Base-by-base conservation (phyloP, 1,140 invertebrate species). In the Gryon sp. region DNA sequence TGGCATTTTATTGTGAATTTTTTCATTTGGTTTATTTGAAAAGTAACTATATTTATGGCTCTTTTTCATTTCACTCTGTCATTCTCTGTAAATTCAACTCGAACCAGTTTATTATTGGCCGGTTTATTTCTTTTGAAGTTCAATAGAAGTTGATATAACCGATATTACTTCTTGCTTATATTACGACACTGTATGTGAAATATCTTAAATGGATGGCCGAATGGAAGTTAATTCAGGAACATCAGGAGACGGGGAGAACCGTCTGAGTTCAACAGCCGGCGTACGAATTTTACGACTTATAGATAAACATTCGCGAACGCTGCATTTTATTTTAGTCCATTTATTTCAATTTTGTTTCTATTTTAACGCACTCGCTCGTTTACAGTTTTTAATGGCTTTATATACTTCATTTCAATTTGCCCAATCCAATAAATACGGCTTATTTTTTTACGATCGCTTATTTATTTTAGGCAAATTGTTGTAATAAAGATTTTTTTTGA, bases 181-280 rank as follows among this genome's bases (percentile, higher is more conserved):
- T 77, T 66, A 77, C 62, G 53, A 34, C 52, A 77, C 8, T 28
- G n/a, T n/a, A 60, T 40, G 66, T 72, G 66, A 72, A 77, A 72
- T 72, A 77, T 68, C 75, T 62, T 19, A 52, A 53, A 59, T 59
- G 57, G 74, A 70, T 59, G 65, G 55, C 72, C 60, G 59, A 72
- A 28, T 65, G 24, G 22, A 50, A 69, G 66, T 72, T 77, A 77
- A 77, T 76, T 76, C 74, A 70, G 74, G 60, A 60, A 45, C 59
- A 19, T 12, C 41, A 34, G 26, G 22, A 40, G 53, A n/a, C n/a
- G n/a, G n/a, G 38, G 24, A 34, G 28, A 30, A 24, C 22, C 34
- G 20, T 2, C 20, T 4, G 66, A 20, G 74, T 77, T 77, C 74
- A 77, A 77, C 66, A 70, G 74, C 74, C 74, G 43, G 48, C 8